Conservation (phyloP, 1,140 invertebrate genomes). For the Ooceraea biroi region DNA sequence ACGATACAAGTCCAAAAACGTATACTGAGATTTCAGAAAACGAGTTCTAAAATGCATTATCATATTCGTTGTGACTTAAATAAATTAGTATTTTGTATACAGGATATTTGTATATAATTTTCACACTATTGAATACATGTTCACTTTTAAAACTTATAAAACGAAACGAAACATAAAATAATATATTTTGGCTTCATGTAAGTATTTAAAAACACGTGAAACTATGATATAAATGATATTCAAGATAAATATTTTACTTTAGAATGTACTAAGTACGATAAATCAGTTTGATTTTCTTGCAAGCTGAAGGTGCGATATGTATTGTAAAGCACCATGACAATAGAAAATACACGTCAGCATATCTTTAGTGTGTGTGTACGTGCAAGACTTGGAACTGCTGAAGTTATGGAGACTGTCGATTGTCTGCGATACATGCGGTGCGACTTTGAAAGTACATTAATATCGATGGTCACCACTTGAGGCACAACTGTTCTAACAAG, state of each 20-base stretch:
- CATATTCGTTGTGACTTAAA: not conserved
- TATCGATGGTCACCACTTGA: constrained; percentile 29
- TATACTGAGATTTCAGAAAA: not conserved
- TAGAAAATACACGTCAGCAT: constrained; percentile 17
- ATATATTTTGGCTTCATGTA: not conserved
- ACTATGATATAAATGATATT: not conserved
- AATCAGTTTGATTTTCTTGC: not conserved
- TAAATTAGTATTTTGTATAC: not conserved
- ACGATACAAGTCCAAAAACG: not conserved
- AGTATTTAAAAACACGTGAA: not conserved
- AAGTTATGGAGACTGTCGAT: constrained; percentile 42
- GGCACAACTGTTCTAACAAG: not conserved
- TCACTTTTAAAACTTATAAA: not conserved
- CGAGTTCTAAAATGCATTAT: constrained; percentile 1
- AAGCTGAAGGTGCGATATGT: not conserved
- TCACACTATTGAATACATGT: not conserved
- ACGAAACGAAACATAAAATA: not conserved
- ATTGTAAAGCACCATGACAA: not conserved
- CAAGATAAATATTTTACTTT: not conserved
- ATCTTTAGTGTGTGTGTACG: constrained; percentile 1
- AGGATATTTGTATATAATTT: not conserved
- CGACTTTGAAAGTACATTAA: constrained; percentile 56
- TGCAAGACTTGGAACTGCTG: constrained; percentile 30
- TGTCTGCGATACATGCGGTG: not conserved
- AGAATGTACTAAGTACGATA: not conserved